phyloP scores from a whole-genome alignment of 1,140 invertebrate species.

The Bombus fervidus region DNA sequence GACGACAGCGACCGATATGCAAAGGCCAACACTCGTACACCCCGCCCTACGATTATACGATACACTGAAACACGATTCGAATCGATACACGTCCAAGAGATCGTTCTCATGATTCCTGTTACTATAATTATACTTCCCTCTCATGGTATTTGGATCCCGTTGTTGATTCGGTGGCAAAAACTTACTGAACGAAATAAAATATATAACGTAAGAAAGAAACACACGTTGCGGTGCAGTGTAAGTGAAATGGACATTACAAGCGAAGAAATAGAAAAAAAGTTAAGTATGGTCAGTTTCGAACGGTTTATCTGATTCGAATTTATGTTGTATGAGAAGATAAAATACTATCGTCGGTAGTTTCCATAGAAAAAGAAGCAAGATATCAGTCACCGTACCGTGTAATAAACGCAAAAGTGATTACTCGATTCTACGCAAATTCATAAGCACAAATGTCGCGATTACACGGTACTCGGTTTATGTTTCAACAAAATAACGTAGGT shows the following conservation, averaged over 20 bases:
- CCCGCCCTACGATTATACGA: slow-evolving; percentile 47
- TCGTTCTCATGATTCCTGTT: background rate
- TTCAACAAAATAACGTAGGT: background rate
- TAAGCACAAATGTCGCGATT: no score
- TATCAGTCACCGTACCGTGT: background rate
- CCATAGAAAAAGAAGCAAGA: background rate
- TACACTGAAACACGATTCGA: slow-evolving; percentile 61
- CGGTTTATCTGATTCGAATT: background rate
- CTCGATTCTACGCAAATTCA: no score
- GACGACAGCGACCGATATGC: slow-evolving; percentile 30
- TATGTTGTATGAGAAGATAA: background rate
- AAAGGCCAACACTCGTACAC: slow-evolving; percentile 30
- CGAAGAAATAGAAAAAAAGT: background rate
- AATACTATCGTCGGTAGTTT: background rate
- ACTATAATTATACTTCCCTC: background rate
- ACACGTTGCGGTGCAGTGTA: no score
- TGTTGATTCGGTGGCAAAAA: background rate
- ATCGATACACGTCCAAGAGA: slow-evolving; percentile 48
- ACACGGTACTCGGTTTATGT: no score
- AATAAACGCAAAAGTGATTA: background rate
- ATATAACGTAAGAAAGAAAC: no score
- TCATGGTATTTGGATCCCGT: background rate
- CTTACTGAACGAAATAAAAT: background rate
- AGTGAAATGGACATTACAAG: no score
- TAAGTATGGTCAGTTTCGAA: background rate